Percentiles rank a stretch among this genome's conserved stretches.
These are phyloP conservation scores for Lemur catta DNA, from an alignment of 2,797 vertebrate genomes.

Conservation along the genomic window DNA sequence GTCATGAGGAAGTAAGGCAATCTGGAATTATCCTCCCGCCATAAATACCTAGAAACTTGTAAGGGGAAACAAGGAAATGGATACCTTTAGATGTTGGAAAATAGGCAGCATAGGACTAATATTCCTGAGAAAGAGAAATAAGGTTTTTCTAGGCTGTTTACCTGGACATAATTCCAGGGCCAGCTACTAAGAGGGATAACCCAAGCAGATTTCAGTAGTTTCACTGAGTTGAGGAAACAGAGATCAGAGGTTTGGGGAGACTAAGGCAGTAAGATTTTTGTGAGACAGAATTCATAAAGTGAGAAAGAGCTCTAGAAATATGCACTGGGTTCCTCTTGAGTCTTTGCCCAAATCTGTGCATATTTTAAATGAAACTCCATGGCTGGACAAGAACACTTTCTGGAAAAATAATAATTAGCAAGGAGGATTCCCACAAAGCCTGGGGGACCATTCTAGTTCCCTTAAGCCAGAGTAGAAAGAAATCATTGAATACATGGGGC, in stretches of 20 bases:
- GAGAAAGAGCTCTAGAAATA: neutral
- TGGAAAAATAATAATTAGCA: neutral
- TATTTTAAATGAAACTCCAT: neutral
- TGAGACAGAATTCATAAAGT: neutral
- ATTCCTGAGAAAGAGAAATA: neutral
- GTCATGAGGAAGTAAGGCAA: neutral
- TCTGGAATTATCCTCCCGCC: neutral
- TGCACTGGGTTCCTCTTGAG: neutral
- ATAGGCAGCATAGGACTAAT: neutral
- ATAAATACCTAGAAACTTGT: neutral
- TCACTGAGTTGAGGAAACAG: neutral
- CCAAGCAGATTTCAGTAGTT: neutral
- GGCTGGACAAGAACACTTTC: neutral
- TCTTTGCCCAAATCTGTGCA: neutral
- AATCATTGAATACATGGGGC: neutral
- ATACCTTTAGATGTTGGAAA: neutral
- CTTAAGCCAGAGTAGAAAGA: neutral
- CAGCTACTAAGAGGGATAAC: neutral
- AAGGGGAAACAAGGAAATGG: neutral
- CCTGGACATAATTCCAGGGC: neutral
- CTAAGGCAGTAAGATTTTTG: neutral
- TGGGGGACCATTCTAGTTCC: neutral
- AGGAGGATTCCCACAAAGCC: neutral
- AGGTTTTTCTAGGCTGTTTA: neutral
- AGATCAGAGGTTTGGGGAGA: neutral